Evolutionary conservation across 2,797 vertebrate genomes (phyloP), one percentile per base, ranked within the genome.

Genomic region (Mastacembelus armatus): DNA sequence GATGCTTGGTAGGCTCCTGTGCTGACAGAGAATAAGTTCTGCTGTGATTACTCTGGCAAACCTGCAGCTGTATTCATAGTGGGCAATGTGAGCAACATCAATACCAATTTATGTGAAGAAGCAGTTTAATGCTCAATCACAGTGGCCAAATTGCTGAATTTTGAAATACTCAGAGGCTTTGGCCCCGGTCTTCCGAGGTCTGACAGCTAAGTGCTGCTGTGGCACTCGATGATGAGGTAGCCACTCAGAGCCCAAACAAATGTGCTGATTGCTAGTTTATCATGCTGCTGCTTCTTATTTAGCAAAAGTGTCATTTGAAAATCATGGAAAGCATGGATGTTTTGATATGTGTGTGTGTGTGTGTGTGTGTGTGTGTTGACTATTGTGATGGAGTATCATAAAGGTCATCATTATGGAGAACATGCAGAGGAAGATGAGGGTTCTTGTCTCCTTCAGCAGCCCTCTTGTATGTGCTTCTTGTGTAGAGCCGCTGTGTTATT

Each of bases 401-500:
- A 75, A 73, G 59, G 79, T 85, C 47, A 21, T 49, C 36, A 32
- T 61, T 40, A 66, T 72, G 19, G 33, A 36, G 36, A 61, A 35
- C 29, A 24, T 33, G 22, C 29, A 30, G 68, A 10, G 45, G 33
- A 56, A 47, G 36, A 44, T 19, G 21, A 18, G 14, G 33, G 24
- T 29, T 60, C 42, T 54, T 51, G 33, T 67, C 61, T 71, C 52
- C 58, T 55, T 63, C 54, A 72, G 19, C 35, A 61, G 66, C 59
- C 74, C 38, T 65, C 43, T 59, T 42, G 4, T 78, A 26, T 74
- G 21, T 12, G 16, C 66, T 54, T 59, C 58, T 69, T 50, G 38
- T 15, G 11, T 52, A 49, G 38, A 86, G 52, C 59, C 45, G 44
- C 79, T 74, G 15, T 16, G 52, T 61, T 73, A 79, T 85, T 78